Base-by-base conservation (phyloP, 53 echinoderm and acorn worm genomes). In the Apostichopus leukothele region DNA sequence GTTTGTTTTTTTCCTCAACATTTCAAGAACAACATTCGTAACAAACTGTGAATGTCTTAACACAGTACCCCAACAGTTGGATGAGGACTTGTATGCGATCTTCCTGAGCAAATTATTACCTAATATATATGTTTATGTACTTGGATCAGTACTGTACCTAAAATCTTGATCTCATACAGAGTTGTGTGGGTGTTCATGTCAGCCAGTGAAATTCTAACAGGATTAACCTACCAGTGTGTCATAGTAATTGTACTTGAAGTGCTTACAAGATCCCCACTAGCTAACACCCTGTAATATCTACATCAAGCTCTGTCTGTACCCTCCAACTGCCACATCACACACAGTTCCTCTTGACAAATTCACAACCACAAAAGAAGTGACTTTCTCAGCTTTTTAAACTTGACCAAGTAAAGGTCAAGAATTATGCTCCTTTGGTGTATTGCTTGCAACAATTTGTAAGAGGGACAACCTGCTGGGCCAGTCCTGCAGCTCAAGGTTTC, bases 391-490 rank as follows among this genome's bases (percentile, higher is more conserved):
- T 54, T 79, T 77, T 79, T 52, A 22, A 79, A 79, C 79, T 79
- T 79, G 79, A 79, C 79, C 79, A 79, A 54, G 52, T 52, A 79
- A 79, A 79, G 79, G 79, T 79, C 79, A 79, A 19, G 52, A 25
- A 52, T 52, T n/a, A 71, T n/a, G 39, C 54, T 13, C 14, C 52
- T 50, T 52, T n/a, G 52, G 54, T 52, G 53, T 5, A 79, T 53
- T 79, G 79, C 79, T 79, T 79, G 79, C 79, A 79, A 79, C 79
- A 79, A 79, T 79, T 79, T 79, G 79, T 79, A 53, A 20, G 79
- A 79, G 79, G 13, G 79, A 52, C 54, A 13, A 54, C 79, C 79
- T 79, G 79, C 79, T 79, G 79, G 27, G 79, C 52, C 76, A 76
- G 16, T 54, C 79, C 54, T 52, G 5, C n/a, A 39, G 39, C 78